These are phyloP conservation scores for Lepetodrilus schrolli DNA, from an alignment of 2,888 invertebrate species.

Conservation along the genomic window DNA sequence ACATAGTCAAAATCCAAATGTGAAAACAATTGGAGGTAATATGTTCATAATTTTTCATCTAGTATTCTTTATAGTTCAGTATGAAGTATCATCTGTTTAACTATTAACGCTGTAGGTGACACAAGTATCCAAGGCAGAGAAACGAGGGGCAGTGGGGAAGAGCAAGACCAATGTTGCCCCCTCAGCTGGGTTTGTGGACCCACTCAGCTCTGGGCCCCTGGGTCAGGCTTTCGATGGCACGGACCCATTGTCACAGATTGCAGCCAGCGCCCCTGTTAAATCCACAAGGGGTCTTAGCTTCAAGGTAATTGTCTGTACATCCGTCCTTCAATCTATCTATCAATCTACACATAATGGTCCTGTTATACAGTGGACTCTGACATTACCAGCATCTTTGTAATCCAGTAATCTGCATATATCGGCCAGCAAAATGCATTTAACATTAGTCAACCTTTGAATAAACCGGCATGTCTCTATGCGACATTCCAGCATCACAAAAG, in stretches of 20 bases:
- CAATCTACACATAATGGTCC: too few species aligned
- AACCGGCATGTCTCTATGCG: too few species aligned
- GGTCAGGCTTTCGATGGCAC: slow-evolving; percentile 81
- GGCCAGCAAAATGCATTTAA: too few species aligned
- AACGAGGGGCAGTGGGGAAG: slow-evolving; percentile 39
- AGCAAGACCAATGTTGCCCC: slow-evolving; percentile 32
- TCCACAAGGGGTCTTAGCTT: slow-evolving; percentile 44
- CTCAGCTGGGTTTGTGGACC: slow-evolving; percentile 47
- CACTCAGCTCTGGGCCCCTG: slow-evolving; percentile 61
- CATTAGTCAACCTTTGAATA: too few species aligned
- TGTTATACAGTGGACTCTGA: too few species aligned
- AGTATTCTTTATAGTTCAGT: slow-evolving; percentile 11
- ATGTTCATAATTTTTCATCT: background rate
- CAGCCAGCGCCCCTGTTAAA: slow-evolving; percentile 80
- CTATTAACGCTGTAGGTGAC: slow-evolving; percentile 59
- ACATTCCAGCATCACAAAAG: too few species aligned
- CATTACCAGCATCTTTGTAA: too few species aligned
- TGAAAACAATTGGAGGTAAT: too few species aligned
- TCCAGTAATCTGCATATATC: too few species aligned
- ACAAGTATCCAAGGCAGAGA: slow-evolving; percentile 62
- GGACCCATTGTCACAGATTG: slow-evolving; percentile 85
- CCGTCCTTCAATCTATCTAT: too few species aligned
- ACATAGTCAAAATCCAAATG: too few species aligned
- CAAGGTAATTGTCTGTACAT: slow-evolving; percentile 44
- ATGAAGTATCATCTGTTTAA: background rate